A percentile compares a stretch with the other conserved stretches of the same genome.
Conservation (phyloP, 2,797 vertebrate species). For the Pangasius sanitwongsei region DNA sequence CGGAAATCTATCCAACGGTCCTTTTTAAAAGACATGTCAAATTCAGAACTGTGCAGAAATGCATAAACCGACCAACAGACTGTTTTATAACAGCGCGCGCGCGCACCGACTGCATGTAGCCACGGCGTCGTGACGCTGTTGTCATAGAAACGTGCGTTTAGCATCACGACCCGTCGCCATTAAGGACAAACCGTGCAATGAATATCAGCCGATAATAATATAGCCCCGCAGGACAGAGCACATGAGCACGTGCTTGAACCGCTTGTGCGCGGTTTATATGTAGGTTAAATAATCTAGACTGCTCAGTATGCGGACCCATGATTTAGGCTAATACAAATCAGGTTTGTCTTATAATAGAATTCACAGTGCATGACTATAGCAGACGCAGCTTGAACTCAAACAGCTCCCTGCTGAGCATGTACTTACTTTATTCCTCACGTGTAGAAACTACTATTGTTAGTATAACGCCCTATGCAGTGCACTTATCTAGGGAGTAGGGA, state of each 20-base stretch:
- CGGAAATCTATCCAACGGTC: neutral
- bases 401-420: no score
- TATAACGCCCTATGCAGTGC: neutral
- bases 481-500: neutral
- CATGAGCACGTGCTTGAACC: neutral
- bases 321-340: neutral
- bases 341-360: neutral
- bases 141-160: neutral
- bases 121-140: slow-evolving; percentile 1
- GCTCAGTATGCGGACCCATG: neutral
- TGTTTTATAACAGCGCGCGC: neutral
- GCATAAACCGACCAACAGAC: neutral
- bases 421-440: neutral
- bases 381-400: no score
- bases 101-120: neutral
- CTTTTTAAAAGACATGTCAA: no score
- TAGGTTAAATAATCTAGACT: neutral
- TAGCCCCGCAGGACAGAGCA: neutral
- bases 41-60: neutral
- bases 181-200: neutral
- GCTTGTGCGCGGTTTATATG: no score
- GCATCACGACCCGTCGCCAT: neutral
- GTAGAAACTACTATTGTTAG: neutral
- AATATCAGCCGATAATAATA: neutral
- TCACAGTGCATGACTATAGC: neutral